These are phyloP conservation scores for Shinisaurus crocodilurus DNA, from an alignment of 2,113 vertebrate genomes.

Conservation along the genomic window DNA sequence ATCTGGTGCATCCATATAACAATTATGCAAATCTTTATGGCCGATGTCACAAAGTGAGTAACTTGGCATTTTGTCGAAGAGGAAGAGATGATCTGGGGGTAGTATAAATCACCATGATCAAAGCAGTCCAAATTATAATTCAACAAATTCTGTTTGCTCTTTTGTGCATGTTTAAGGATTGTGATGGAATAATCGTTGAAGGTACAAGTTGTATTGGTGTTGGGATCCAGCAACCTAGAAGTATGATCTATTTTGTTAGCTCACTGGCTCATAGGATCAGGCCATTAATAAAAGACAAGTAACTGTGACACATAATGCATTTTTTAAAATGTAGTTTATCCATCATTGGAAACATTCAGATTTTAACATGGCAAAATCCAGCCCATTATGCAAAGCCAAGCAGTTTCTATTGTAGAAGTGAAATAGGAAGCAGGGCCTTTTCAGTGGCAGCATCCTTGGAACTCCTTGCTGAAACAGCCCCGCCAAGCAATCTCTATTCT, in stretches of 20 bases:
- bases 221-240: not conserved
- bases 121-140: not conserved
- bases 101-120: not conserved
- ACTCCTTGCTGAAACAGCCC: not conserved
- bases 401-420: not conserved
- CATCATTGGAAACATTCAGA: not conserved
- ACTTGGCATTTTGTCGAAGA: conserved; percentile 51
- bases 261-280: not conserved
- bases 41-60: not conserved
- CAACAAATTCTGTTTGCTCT: not conserved
- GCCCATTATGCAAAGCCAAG: not conserved
- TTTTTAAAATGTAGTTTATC: not conserved
- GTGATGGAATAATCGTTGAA: not conserved
- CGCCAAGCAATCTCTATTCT: not conserved
- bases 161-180: not conserved
- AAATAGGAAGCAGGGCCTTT: not conserved
- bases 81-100: not conserved
- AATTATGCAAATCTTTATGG: conserved; percentile 31
- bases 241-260: not conserved
- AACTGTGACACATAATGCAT: not conserved
- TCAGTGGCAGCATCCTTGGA: not conserved
- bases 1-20: conserved; percentile 8
- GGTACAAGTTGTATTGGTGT: not conserved
- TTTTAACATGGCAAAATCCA: not conserved
- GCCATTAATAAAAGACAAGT: not conserved